A percentile compares a stretch with the other conserved stretches of the same genome.
Conservation (phyloP, 2,888 invertebrate species). For the Allacma fusca region DNA sequence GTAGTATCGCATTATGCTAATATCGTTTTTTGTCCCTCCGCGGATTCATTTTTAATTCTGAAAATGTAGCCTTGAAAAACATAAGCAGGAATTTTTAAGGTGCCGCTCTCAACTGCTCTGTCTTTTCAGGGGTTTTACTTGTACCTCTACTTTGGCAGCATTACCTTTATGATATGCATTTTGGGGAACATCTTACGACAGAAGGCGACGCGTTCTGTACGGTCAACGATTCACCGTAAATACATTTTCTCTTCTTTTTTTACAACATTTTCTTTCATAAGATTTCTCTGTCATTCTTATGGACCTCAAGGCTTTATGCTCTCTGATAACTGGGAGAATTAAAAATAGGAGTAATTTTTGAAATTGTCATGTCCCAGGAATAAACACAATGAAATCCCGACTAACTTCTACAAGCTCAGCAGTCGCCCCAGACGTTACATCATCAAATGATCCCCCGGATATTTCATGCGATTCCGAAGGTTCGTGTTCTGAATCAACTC, state of each 20-base stretch:
- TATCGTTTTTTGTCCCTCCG: too few relatives aligned
- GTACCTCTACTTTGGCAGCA: conserved; percentile 85
- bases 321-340: too few relatives aligned
- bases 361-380: conserved; percentile 51
- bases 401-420: conserved; percentile 49
- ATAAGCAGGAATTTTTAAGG: background rate
- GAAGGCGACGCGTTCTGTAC: conserved; percentile 61
- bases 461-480: conserved; percentile 51
- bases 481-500: conserved; percentile 55
- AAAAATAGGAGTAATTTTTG: too few relatives aligned
- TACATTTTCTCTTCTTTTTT: background rate
- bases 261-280: background rate
- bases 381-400: conserved; percentile 58
- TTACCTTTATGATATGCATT: conserved; percentile 84
- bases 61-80: background rate
- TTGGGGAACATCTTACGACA: conserved; percentile 79
- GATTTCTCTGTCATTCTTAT: too few relatives aligned
- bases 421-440: conserved; percentile 53
- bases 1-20: too few relatives aligned
- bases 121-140: conserved; percentile 79
- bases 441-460: conserved; percentile 46
- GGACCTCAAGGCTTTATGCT: background rate
- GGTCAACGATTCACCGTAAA: conserved; percentile 58
- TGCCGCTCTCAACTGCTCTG: background rate
- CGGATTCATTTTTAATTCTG: background rate